Evolutionary conservation across 2,888 invertebrate species (phyloP).

Genomic region (Augochlorella aurata): DNA sequence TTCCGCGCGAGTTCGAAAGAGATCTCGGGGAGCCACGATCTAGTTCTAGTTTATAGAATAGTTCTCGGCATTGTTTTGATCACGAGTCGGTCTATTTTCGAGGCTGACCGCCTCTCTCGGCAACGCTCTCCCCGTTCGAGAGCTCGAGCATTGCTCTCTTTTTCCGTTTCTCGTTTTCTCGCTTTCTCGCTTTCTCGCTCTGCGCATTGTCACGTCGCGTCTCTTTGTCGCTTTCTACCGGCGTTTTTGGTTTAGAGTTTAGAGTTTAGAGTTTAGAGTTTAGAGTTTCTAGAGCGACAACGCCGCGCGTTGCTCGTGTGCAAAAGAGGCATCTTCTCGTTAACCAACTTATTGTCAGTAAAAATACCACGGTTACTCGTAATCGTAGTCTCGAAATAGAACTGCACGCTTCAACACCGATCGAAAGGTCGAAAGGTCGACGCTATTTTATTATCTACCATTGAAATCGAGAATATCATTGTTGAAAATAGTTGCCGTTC

Average conservation of each 20-base stretch:
- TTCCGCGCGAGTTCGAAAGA: conserved; percentile 9
- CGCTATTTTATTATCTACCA: neutral
- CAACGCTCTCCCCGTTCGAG: conserved; percentile 41
- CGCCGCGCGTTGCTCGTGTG: neutral
- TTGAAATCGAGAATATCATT: neutral
- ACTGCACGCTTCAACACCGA: neutral
- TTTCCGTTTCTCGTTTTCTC: neutral
- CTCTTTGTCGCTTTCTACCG: neutral
- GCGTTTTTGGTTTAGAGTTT: conserved; percentile 8
- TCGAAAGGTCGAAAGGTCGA: neutral
- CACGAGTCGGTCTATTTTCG: conserved; percentile 56
- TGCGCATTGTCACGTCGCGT: too few species aligned
- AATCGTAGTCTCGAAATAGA: conserved; percentile 2
- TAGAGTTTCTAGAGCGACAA: neutral
- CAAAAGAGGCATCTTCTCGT: neutral
- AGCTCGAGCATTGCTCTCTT: neutral
- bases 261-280: too few species aligned
- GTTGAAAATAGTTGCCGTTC: neutral
- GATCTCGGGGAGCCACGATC: neutral
- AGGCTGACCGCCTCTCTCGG: conserved; percentile 50
- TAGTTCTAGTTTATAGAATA: conserved; percentile 1
- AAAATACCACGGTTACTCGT: conserved; percentile 7
- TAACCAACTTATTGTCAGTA: neutral
- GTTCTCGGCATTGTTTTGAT: conserved; percentile 45
- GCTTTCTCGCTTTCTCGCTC: too few species aligned